phyloP scores from a whole-genome alignment of 2,888 invertebrate genomes.

The Pyralis farinalis region DNA sequence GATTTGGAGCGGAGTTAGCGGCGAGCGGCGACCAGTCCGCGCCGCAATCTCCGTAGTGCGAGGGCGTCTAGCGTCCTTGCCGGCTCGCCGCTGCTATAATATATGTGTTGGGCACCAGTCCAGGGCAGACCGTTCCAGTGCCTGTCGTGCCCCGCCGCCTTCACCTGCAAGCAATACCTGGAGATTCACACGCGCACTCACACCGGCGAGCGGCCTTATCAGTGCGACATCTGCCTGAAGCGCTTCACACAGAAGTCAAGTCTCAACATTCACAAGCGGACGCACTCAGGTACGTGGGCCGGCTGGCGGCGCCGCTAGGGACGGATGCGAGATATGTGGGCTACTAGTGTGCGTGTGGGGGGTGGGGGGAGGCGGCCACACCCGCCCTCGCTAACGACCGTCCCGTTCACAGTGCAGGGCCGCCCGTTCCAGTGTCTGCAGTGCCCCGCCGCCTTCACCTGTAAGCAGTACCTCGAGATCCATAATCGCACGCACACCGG shows the following conservation, averaged over 20 bases:
- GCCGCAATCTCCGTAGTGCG: conserved; percentile 69
- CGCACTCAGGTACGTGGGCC: conserved; percentile 83
- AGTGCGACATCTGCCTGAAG: conserved; percentile 89
- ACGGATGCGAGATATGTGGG: conserved; percentile 48
- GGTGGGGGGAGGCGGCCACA: conserved; percentile 26
- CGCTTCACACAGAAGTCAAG: conserved; percentile 92
- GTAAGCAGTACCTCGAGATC: conserved; percentile 79
- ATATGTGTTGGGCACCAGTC: conserved; percentile 79
- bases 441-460: conserved; percentile 82
- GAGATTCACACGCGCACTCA: conserved; percentile 84
- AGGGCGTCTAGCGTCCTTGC: conserved; percentile 71
- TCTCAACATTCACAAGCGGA: conserved; percentile 90
- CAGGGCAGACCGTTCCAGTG: conserved; percentile 82
- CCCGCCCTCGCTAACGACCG: conserved; percentile 30
- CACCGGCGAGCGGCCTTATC: conserved; percentile 80
- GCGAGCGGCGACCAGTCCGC: conserved; percentile 75
- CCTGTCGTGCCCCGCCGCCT: conserved; percentile 81
- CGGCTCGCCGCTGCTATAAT: conserved; percentile 74
- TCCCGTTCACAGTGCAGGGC: conserved; percentile 72
- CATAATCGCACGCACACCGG: conserved; percentile 80
- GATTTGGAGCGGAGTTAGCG: conserved; percentile 66
- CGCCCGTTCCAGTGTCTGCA: conserved; percentile 82
- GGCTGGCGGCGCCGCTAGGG: conserved; percentile 27
- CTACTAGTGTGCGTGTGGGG: conserved; percentile 28
- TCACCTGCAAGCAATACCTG: conserved; percentile 82